Conservation (phyloP, 2,888 invertebrate genomes). For the Calephelis perditalis region DNA sequence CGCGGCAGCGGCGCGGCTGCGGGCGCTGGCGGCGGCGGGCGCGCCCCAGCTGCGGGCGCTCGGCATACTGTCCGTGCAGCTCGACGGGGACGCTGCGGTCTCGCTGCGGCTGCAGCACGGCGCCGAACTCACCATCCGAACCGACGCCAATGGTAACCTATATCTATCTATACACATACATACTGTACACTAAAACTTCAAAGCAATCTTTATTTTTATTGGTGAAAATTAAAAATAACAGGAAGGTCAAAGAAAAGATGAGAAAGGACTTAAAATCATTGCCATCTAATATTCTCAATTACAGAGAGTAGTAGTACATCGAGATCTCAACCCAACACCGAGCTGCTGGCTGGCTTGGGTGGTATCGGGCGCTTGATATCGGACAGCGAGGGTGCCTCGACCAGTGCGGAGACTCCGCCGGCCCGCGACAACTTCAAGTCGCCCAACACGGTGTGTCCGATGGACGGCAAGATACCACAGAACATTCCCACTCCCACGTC, state of each 20-base stretch:
- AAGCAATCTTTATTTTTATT: too few relatives aligned
- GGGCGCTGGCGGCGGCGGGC: slow-evolving; percentile 94
- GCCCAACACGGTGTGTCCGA: slow-evolving; percentile 93
- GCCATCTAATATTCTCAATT: not conserved
- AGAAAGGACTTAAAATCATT: too few relatives aligned
- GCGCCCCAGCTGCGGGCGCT: slow-evolving; percentile 92
- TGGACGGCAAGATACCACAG: slow-evolving; percentile 84
- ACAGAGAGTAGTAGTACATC: slow-evolving; percentile 61
- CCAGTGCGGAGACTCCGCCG: slow-evolving; percentile 70
- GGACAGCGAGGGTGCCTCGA: slow-evolving; percentile 33
- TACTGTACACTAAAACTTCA: slow-evolving; percentile 1
- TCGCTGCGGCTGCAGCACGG: slow-evolving; percentile 81
- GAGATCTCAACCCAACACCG: slow-evolving; percentile 46
- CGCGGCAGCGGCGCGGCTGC: slow-evolving; percentile 94
- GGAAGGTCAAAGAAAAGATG: too few relatives aligned
- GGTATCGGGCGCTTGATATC: slow-evolving; percentile 45
- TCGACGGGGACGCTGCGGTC: slow-evolving; percentile 91
- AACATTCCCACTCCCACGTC: slow-evolving; percentile 72
- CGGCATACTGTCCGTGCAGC: slow-evolving; percentile 96
- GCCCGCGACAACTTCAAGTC: slow-evolving; percentile 80
- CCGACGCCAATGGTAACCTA: slow-evolving; percentile 49
- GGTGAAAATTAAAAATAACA: too few relatives aligned
- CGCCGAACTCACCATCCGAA: slow-evolving; percentile 61
- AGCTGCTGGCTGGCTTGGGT: slow-evolving; percentile 58
- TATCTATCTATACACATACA: too few relatives aligned